Percentiles rank a stretch among this genome's conserved stretches.
phyloP scores from a whole-genome alignment of 1,140 invertebrate genomes.

The Drosophila baimaii region DNA sequence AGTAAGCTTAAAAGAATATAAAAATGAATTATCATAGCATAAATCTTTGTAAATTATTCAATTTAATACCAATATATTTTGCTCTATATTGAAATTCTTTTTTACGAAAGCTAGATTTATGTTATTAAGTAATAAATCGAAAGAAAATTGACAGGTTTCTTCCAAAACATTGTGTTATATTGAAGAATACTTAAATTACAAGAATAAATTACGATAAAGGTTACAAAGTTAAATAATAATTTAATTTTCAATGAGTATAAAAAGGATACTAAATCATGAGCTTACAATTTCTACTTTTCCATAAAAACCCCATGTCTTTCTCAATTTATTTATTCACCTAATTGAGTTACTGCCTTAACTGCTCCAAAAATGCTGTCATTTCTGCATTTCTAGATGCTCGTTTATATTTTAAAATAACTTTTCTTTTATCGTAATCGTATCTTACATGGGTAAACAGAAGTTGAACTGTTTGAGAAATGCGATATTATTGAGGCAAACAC shows the following conservation, averaged over 20 bases:
- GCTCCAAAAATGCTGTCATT: too few relatives aligned
- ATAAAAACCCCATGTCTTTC: background rate
- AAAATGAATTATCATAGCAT: too few relatives aligned
- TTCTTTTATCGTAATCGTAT: background rate
- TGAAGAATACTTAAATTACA: background rate
- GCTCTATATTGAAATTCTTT: background rate
- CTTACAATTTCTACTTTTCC: background rate
- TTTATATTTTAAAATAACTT: background rate
- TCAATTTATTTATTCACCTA: background rate
- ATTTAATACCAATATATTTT: too few relatives aligned
- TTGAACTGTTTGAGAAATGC: background rate
- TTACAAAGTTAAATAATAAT: background rate
- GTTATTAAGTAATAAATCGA: background rate
- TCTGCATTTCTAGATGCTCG: background rate
- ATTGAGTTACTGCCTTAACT: background rate
- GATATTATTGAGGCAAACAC: slow-evolving; percentile 10
- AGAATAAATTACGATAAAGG: background rate
- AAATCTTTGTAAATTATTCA: too few relatives aligned
- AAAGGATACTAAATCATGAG: too few relatives aligned
- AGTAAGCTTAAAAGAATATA: background rate
- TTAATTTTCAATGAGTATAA: too few relatives aligned
- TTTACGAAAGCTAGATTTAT: background rate
- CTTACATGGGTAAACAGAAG: too few relatives aligned
- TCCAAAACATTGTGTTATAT: background rate
- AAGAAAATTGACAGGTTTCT: background rate